Evolutionary conservation across 2,797 vertebrate species (phyloP).

Genomic region (Sebastes wilsoni): DNA sequence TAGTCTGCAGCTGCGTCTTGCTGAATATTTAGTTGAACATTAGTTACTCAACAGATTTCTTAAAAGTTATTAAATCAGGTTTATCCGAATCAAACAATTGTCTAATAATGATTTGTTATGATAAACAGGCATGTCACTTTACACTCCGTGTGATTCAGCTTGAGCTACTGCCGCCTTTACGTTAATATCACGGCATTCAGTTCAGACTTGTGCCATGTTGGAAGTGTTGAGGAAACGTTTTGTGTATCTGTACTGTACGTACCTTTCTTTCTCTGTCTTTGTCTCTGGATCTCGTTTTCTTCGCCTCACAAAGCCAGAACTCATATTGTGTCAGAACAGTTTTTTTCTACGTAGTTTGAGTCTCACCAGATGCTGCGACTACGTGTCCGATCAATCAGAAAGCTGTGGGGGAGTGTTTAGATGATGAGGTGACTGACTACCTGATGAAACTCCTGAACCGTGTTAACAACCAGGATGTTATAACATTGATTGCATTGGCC

Average conservation of each 20-base stretch:
- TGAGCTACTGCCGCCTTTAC: neutral
- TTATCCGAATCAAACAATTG: neutral
- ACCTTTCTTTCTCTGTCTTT: neutral
- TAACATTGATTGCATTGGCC: neutral
- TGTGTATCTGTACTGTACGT: neutral
- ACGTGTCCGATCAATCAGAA: neutral
- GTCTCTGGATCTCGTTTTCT: neutral
- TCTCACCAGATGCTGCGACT: neutral
- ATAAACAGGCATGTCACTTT: neutral
- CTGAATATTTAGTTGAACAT: neutral
- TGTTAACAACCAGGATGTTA: neutral
- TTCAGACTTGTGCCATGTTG: neutral
- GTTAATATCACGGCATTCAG: neutral
- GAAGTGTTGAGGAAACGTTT: neutral
- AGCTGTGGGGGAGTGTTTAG: neutral
- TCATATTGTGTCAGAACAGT: neutral
- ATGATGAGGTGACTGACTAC: neutral
- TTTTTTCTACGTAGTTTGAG: neutral
- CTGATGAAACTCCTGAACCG: neutral
- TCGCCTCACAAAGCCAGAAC: neutral
- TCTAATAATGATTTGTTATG: neutral
- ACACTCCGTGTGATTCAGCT: neutral
- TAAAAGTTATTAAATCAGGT: neutral
- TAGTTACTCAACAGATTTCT: neutral
- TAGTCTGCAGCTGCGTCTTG: neutral